Percentiles rank a stretch among this genome's conserved stretches.
Conservation (phyloP, 2,888 invertebrate species). For the Pocota personata region DNA sequence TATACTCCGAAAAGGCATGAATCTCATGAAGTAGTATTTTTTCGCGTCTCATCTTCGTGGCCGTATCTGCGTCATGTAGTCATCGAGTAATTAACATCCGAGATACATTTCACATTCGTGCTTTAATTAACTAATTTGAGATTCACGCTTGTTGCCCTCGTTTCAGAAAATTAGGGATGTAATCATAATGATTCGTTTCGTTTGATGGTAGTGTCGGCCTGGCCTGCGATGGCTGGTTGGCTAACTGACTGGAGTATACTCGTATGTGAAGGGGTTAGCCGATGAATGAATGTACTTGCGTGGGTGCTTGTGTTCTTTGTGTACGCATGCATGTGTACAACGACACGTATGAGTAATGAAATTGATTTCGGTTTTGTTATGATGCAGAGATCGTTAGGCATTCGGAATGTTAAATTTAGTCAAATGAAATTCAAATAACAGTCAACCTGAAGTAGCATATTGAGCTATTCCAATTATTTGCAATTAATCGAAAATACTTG, state of each 20-base stretch:
- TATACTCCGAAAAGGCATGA: not conserved
- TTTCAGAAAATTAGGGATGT: constrained; percentile 60
- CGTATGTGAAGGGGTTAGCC: constrained; percentile 9
- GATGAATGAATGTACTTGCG: constrained; percentile 15
- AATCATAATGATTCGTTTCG: constrained; percentile 62
- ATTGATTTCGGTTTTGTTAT: not conserved
- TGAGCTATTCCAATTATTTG: not conserved
- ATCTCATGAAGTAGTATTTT: not conserved
- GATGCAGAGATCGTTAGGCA: not conserved
- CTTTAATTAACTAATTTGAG: constrained; percentile 70
- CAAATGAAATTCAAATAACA: not conserved
- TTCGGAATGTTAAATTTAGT: not conserved
- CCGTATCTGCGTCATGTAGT: constrained; percentile 32
- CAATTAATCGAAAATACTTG: too few relatives aligned
- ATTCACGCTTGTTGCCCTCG: constrained; percentile 65
- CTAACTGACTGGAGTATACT: not conserved
- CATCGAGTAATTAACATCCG: constrained; percentile 60
- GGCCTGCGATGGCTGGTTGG: not conserved
- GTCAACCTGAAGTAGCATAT: not conserved
- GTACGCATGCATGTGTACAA: not conserved
- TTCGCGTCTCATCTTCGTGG: not conserved
- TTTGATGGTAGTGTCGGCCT: constrained; percentile 24
- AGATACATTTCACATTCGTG: constrained; percentile 67
- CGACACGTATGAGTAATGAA: not conserved
- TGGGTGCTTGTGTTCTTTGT: not conserved